Base-by-base conservation (phyloP, 1,140 invertebrate species). In the Diabrotica undecimpunctata region DNA sequence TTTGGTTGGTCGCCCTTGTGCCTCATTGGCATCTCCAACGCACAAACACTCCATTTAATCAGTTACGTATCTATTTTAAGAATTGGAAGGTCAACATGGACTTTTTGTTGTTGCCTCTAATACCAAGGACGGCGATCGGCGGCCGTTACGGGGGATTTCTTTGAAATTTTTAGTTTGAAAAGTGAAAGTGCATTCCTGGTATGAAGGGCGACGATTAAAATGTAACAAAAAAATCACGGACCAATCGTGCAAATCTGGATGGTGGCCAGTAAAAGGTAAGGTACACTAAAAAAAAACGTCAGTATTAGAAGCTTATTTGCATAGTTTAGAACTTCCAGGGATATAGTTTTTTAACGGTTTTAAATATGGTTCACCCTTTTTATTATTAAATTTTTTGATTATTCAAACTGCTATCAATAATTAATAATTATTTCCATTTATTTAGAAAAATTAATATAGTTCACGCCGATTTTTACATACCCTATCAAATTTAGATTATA, bases 1-100 rank as follows among this genome's bases (percentile, higher is more conserved):
- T 69, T 68, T 68, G 66, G 72, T 76, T 75, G 75, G 73, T 70
- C 66, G 72, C 58, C 50, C 67, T 72, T 73, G 53, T 71, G 72
- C 69, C 62, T 70, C 66, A 67, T 70, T 70, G 58, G 54, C 11
- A 36, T 54, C 36, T 54, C 53, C 54, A 64, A 35, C 12, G n/a
- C 61, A 7, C 51, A 0, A 64, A 35, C 12, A 35, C 61, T 11
- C 51, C 1, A 53, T 54, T 62, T 61, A 39, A 46, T 46, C 41
- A 46, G 41, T 46, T 46, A 46, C 41, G 41, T 46, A n/a, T 46
- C n/a, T 46, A 46, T 46, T 46, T 46, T 46, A 10, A 46, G 41
- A 46, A 46, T 46, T 46, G 41, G 8, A 46, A 46, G 41, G 41
- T 46, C 41, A 46, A 46, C n/a, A n/a, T 46, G 41, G 41, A 46